Conservation (phyloP, 1,140 invertebrate genomes). For the Achroia grisella region DNA sequence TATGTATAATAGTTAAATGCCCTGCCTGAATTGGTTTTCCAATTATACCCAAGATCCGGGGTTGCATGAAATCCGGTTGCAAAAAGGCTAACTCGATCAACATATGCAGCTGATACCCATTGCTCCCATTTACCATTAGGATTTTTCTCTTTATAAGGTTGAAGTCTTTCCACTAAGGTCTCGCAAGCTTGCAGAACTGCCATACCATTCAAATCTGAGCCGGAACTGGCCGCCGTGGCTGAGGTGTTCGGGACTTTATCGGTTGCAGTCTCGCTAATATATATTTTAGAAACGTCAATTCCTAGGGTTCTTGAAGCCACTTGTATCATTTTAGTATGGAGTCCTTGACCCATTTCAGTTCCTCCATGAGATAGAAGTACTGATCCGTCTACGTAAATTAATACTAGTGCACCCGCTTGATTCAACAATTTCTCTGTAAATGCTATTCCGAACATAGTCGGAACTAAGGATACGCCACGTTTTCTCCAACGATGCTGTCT, state of each 20-base stretch:
- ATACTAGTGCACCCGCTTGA: slow-evolving; percentile 91
- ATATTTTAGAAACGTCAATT: slow-evolving; percentile 85
- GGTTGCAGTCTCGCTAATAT: slow-evolving; percentile 91
- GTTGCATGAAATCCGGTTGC: slow-evolving; percentile 90
- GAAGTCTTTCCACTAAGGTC: slow-evolving; percentile 82
- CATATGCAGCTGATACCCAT: slow-evolving; percentile 88
- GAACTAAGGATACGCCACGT: slow-evolving; percentile 89
- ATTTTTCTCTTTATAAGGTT: slow-evolving; percentile 84
- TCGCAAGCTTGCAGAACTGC: slow-evolving; percentile 92
- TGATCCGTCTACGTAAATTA: slow-evolving; percentile 93
- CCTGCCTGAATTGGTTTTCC: slow-evolving; percentile 80
- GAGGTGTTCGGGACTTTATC: slow-evolving; percentile 97
- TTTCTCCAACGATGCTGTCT: slow-evolving; percentile 90
- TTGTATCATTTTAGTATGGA: slow-evolving; percentile 97
- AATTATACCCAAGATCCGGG: slow-evolving; percentile 86
- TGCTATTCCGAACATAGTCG: slow-evolving; percentile 93
- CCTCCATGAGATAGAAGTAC: slow-evolving; percentile 94
- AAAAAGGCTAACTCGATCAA: slow-evolving; percentile 86
- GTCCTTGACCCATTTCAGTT: slow-evolving; percentile 96
- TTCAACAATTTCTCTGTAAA: slow-evolving; percentile 89
- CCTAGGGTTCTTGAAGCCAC: slow-evolving; percentile 84
- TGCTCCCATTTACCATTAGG: slow-evolving; percentile 90
- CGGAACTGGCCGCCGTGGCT: slow-evolving; percentile 91
- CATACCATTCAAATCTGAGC: slow-evolving; percentile 96
- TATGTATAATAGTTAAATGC: slow-evolving; percentile 89